A percentile compares a stretch with the other conserved stretches of the same genome.
Evolutionary conservation across 2,113 vertebrate species (phyloP).

Genomic region (Brachirus orientalis): DNA sequence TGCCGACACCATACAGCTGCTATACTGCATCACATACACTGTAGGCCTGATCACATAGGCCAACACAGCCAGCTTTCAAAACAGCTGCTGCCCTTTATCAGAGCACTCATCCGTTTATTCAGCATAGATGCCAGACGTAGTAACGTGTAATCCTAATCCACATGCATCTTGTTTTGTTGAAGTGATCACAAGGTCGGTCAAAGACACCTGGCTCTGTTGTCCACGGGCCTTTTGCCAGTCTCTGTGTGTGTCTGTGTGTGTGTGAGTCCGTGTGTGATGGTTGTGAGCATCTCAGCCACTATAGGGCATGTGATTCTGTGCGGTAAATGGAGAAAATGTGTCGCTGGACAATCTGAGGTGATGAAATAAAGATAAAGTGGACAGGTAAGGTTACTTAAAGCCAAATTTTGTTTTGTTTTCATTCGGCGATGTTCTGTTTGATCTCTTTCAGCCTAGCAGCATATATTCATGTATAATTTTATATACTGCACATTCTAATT

Average conservation of each 20-base stretch:
- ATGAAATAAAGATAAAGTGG: conserved; percentile 18
- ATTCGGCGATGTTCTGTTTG: no score
- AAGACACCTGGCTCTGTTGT: conserved; percentile 31
- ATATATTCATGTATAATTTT: no score
- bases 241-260: neutral
- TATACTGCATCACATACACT: neutral
- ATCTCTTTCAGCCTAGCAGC: no score
- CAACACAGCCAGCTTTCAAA: conserved; percentile 22
- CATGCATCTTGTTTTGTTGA: conserved; percentile 71
- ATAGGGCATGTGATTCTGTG: neutral
- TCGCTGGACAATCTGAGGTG: neutral
- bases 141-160: conserved; percentile 81
- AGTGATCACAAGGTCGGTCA: conserved; percentile 51
- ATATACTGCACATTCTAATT: no score
- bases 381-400: conserved; percentile 53
- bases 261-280: neutral
- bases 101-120: conserved; percentile 67
- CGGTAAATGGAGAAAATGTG: conserved; percentile 5
- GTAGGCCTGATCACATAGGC: neutral
- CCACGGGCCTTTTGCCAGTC: neutral
- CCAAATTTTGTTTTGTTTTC: neutral
- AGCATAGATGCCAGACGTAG: conserved; percentile 46
- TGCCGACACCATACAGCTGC: neutral
- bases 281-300: neutral
- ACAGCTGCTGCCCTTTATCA: conserved; percentile 64